Evolutionary conservation across 2,888 invertebrate genomes (phyloP), one percentile per base, ranked within the genome.

Genomic region (Nemotelus nigrinus): DNA sequence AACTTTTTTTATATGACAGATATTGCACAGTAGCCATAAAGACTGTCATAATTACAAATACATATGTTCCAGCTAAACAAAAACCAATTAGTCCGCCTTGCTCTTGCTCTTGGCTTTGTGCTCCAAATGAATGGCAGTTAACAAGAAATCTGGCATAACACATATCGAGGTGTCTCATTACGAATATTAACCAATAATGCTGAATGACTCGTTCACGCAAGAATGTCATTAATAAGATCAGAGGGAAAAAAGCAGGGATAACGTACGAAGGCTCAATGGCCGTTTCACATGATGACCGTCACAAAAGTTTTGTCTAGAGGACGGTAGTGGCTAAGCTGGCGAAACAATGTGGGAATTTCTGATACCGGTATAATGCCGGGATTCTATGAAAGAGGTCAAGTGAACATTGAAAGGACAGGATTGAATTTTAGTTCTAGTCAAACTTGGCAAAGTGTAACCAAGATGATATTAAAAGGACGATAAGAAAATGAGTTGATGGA

Each of bases 131-230:
- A 74, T 74, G 39, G 63, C 48, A 63, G 41, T 45, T 74, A 72
- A 74, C 74, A 63, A 60, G 47, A 74, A 74, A 74, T 74, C 74
- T 74, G 74, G 60, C 48, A 74, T 50, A 74, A n/a, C 39, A 25
- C 48, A 48, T 39, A 47, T 50, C 63, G 43, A 63, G 47, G 60
- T 45, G 74, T 60, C 63, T 74, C 63, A 74, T 72, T 72, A 72
- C 72, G 60, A 72, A 72, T 74, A 74, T 74, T 74, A 60, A 74
- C 74, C 74, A 74, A 74, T 74, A 74, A 74, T 63, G 48, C 48
- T 63, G 41, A 74, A 74, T 74, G 74, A 74, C 74, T 63, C 63
- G 63, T 74, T 74, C 74, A 74, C 63, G 63, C 60, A 74, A 48
- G 74, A 63, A 48, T n/a, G 39, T 74, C 43, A 74, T 25, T 25